Conservation (phyloP, 1,140 invertebrate genomes). For the Planococcus citri region DNA sequence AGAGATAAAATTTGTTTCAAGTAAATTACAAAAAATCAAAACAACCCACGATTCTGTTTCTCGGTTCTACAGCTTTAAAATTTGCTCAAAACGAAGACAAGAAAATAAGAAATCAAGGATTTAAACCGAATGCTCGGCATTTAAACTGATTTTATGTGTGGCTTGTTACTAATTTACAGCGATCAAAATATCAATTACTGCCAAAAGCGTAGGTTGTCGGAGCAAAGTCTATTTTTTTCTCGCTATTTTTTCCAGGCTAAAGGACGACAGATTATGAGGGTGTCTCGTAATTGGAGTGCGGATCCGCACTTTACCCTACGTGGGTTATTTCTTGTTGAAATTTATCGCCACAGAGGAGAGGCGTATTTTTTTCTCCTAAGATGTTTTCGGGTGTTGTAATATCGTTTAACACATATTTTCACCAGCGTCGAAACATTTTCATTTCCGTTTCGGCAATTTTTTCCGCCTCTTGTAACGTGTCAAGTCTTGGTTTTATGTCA, state of each 20-base stretch:
- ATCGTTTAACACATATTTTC: not conserved
- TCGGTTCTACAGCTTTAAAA: too few species aligned
- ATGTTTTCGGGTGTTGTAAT: not conserved
- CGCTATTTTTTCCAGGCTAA: too few species aligned
- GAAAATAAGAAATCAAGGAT: too few species aligned
- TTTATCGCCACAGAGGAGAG: not conserved
- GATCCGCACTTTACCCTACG: not conserved
- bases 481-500: too few species aligned
- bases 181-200: not conserved
- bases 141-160: not conserved
- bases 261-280: not conserved
- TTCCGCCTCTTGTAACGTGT: too few species aligned
- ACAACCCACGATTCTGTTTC: too few species aligned
- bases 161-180: not conserved
- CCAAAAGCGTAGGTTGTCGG: too few species aligned
- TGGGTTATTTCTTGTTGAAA: not conserved
- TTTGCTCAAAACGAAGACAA: too few species aligned
- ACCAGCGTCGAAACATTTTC: not conserved
- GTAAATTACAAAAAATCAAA: too few species aligned
- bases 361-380: not conserved
- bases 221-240: not conserved
- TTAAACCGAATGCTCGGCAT: not conserved
- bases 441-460: not conserved
- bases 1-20: too few species aligned
- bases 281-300: not conserved